A percentile compares a stretch with the other conserved stretches of the same genome.
phyloP scores from a whole-genome alignment of 2,888 invertebrate genomes.

The Cephus nigrinus region DNA sequence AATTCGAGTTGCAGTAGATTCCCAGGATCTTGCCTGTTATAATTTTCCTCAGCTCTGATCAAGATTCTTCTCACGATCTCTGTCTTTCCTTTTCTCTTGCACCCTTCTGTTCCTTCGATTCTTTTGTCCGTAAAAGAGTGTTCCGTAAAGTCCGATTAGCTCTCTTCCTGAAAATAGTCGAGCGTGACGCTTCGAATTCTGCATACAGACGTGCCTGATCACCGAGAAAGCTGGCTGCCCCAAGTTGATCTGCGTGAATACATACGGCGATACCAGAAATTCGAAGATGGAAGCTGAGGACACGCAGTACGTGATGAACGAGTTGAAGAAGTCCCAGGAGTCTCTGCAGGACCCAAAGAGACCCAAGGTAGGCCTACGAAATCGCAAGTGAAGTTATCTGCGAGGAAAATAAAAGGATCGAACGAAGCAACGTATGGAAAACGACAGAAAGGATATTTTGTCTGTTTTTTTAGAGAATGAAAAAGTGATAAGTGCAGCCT shows the following conservation, averaged over 20 bases:
- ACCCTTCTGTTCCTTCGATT: not conserved
- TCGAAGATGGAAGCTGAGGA: constrained; percentile 50
- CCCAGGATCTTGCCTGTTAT: not conserved
- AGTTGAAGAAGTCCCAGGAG: constrained; percentile 47
- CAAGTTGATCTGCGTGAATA: constrained; percentile 41
- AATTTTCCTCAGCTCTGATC: not conserved
- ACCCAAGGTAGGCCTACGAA: constrained; percentile 30
- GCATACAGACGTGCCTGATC: not conserved
- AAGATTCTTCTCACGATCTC: not conserved
- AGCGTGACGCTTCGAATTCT: not conserved
- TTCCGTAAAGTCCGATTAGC: not conserved
- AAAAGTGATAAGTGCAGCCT: not conserved
- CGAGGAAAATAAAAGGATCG: constrained; percentile 11
- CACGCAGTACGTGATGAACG: constrained; percentile 50
- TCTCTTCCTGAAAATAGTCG: not conserved
- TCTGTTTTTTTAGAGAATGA: constrained; percentile 16
- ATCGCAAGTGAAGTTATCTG: constrained; percentile 11
- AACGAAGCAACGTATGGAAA: constrained; percentile 9
- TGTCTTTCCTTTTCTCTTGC: not conserved
- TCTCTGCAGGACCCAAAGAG: constrained; percentile 37
- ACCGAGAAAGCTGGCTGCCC: constrained; percentile 26
- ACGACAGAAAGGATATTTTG: constrained; percentile 29
- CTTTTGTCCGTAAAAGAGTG: not conserved
- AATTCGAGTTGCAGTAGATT: not conserved
- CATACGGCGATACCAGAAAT: constrained; percentile 44